Evolutionary conservation across 2,888 invertebrate genomes (phyloP), one percentile per base, ranked within the genome.

Genomic region (Actias luna): DNA sequence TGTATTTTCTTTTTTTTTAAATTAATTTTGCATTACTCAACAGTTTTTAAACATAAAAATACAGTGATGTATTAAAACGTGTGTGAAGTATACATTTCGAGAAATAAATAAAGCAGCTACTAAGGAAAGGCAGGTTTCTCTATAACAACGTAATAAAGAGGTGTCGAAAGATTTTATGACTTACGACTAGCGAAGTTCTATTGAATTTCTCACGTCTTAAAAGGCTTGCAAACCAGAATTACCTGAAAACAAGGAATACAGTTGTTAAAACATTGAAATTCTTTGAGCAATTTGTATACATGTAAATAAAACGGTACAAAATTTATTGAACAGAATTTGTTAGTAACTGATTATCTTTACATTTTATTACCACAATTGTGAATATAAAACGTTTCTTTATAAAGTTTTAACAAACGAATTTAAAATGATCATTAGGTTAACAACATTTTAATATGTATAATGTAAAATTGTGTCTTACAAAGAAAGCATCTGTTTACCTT

Each of bases 171-270:
- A 69, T 66, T 75, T 78, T 75, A 78, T 69, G 70, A 70, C 73
- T 76, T 68, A 73, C 72, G 64, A 67, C 65, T 71, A 68, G 65
- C 70, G 66, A 55, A 33, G 63, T 52, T 69, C 66, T 70, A 76
- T 74, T 69, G 80, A 82, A 80, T 77, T 80, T 79, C 74, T 77
- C 79, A 79, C 77, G 69, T 69, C 65, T 67, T 61, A 62, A 63
- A 58, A 69, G 46, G 60, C 64, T 65, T 63, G 57, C 63, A 61
- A 62, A 63, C 60, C 64, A 64, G 67, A 65, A 76, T 77, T 80
- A 80, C 80, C 78, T 81, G 80, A 69, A 79, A 82, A 67, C 63
- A 67, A 75, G 64, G 65, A 60, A 70, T 60, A 68, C 62, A 66
- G 42, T 58, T 33, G 46, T 62, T 18, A 62, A 33, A 33, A 57